These are phyloP conservation scores for Lethrus apterus DNA, from an alignment of 1,140 invertebrate genomes.

Conservation along the genomic window DNA sequence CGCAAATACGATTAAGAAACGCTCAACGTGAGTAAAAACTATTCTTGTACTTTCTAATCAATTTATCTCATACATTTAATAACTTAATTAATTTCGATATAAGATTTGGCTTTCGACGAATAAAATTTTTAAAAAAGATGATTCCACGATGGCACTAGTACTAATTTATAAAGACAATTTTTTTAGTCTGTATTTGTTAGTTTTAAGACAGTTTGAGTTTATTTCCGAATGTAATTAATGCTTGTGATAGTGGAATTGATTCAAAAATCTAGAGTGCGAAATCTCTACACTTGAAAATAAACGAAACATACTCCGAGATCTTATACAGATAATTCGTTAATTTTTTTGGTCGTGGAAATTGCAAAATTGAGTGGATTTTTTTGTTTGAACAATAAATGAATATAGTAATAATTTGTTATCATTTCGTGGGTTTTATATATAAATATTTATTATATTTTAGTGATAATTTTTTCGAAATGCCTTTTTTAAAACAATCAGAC, in stretches of 20 bases:
- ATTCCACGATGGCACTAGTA: constrained; percentile 9
- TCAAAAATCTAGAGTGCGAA: constrained; percentile 21
- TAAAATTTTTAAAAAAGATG: background rate
- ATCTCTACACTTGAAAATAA: constrained; percentile 21
- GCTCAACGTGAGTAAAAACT: background rate
- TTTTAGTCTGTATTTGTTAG: constrained; percentile 2
- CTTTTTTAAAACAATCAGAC: too few relatives aligned
- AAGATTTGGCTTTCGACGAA: too few relatives aligned
- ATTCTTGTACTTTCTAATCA: background rate
- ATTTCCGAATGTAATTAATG: constrained; percentile 12
- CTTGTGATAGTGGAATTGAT: constrained; percentile 37
- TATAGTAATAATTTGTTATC: too few relatives aligned
- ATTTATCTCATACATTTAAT: too few relatives aligned
- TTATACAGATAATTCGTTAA: constrained; percentile 16
- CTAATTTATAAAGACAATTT: constrained; percentile 3
- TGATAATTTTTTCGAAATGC: too few relatives aligned
- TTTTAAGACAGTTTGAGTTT: constrained; percentile 11
- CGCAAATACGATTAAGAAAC: too few relatives aligned
- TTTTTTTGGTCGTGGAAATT: constrained; percentile 12
- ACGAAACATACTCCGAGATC: constrained; percentile 19
- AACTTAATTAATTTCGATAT: too few relatives aligned
- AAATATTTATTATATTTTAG: too few relatives aligned
- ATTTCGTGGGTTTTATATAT: too few relatives aligned
- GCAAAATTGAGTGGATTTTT: constrained; percentile 8
- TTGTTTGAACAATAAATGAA: too few relatives aligned